Conservation (phyloP, 2,888 invertebrate genomes). For the Anodontia alba region DNA sequence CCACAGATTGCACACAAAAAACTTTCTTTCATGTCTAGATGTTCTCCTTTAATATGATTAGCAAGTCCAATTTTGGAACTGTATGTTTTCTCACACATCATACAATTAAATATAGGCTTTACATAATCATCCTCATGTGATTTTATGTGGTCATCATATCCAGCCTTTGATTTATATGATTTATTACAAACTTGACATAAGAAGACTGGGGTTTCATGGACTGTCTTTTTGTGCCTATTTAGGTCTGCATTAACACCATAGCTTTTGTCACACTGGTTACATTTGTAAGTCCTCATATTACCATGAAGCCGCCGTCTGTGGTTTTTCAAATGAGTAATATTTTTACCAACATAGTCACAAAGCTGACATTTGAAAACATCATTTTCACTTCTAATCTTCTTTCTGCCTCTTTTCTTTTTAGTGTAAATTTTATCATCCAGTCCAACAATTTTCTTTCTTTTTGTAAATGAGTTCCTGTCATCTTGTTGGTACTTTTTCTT, state of each 20-base stretch:
- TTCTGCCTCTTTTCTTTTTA: background rate
- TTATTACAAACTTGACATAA: slow-evolving; percentile 77
- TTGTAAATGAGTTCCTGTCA: too few relatives aligned
- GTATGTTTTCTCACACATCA: slow-evolving; percentile 73
- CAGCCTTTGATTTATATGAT: slow-evolving; percentile 71
- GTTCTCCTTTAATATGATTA: slow-evolving; percentile 75
- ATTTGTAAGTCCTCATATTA: slow-evolving; percentile 57
- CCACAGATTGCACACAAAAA: slow-evolving; percentile 78
- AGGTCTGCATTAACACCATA: slow-evolving; percentile 75
- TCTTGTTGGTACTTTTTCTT: too few relatives aligned
- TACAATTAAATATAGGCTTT: slow-evolving; percentile 73
- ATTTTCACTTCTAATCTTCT: slow-evolving; percentile 23
- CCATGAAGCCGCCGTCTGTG: slow-evolving; percentile 70
- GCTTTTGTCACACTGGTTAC: slow-evolving; percentile 70
- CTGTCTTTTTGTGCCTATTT: slow-evolving; percentile 69
- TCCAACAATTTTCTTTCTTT: background rate
- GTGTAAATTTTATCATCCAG: slow-evolving; percentile 16
- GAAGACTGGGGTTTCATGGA: slow-evolving; percentile 60
- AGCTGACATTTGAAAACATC: slow-evolving; percentile 56
- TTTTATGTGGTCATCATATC: slow-evolving; percentile 67
- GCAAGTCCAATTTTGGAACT: slow-evolving; percentile 75
- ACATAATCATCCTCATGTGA: slow-evolving; percentile 71
- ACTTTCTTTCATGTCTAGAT: slow-evolving; percentile 72
- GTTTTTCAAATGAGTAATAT: slow-evolving; percentile 61
- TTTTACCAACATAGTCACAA: slow-evolving; percentile 67